Base-by-base conservation (phyloP, 2,888 invertebrate species). In the Stenodema calcarata region DNA sequence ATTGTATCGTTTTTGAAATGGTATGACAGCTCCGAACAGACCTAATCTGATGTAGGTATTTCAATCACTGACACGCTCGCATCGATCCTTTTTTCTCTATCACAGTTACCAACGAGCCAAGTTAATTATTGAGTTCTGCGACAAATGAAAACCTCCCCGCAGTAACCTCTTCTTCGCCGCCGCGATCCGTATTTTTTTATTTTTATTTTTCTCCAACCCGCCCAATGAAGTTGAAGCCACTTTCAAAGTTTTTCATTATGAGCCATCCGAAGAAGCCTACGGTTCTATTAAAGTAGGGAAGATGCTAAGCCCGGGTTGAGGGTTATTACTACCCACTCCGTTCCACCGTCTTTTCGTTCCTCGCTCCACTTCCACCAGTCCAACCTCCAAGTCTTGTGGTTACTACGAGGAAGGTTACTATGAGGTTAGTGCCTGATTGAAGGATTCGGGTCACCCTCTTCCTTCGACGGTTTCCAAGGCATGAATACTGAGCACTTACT, bases 381-480 rank as follows among this genome's bases (percentile, higher is more conserved):
- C 73, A n/a, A n/a, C 80, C 54, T 80, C 28, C 54, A 23, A 23
- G 62, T 30, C 54, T 80, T 28, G 78, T 27, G 54, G 80, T 54
- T 80, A 79, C 79, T 14, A 78, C 27, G 78, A 83, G 70, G 84
- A 54, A 84, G 84, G 84, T 73, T 84, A 35, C 84, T 84, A 73
- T 44, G 84, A 84, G 84, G 84, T 84, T 84, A 84, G 84, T 75
- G 84, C 73, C 75, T 84, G 84, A 84, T 84, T 84, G 84, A 84
- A 84, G 84, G 84, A 84, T 84, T 84, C 47, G 84, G 84, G 84
- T 84, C 84, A 84, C 70, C 83, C 84, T 54, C 54, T 35, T 50
- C 54, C 42, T 69, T 69, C 80, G n/a, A 12, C 62, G 11, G 62
- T 84, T 47, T 30, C 73, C 84, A 84, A 30, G 84, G 73, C 84